Conservation (phyloP, 2,888 invertebrate species). For the Agrypnus murinus region DNA sequence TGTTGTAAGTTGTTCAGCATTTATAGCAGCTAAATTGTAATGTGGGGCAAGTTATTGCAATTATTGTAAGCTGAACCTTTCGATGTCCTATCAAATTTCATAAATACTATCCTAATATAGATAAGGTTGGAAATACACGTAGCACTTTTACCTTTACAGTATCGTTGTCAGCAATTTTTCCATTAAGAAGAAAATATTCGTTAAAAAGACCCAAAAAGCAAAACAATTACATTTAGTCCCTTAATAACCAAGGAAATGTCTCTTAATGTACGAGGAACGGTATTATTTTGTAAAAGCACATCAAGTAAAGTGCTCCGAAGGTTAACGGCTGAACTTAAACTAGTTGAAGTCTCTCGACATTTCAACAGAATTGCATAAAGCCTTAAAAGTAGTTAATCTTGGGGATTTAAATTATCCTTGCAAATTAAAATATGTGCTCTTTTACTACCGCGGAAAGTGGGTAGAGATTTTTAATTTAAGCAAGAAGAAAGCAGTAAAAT, state of each 20-base stretch:
- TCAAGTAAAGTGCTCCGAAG: slow-evolving; percentile 8
- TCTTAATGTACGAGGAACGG: background rate
- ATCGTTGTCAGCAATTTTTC: no score
- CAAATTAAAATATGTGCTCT: background rate
- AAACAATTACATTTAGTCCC: background rate
- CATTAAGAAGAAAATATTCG: no score
- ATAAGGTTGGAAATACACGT: no score
- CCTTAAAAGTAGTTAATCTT: background rate
- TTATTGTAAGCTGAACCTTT: background rate
- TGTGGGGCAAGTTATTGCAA: background rate
- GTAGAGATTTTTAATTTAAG: background rate
- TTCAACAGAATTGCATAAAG: background rate
- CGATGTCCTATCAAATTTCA: background rate
- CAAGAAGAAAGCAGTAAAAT: background rate
- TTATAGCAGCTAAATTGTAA: slow-evolving; percentile 10
- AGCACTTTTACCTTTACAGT: no score
- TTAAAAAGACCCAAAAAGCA: no score
- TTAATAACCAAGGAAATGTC: background rate
- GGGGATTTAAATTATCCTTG: background rate
- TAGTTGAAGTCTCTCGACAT: background rate
- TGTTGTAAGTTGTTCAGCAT: background rate
- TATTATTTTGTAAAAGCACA: background rate
- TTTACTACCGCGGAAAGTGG: no score
- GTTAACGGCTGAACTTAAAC: background rate
- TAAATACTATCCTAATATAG: no score